Conservation (phyloP, 2,888 invertebrate species). For the Melanophora roralis region DNA sequence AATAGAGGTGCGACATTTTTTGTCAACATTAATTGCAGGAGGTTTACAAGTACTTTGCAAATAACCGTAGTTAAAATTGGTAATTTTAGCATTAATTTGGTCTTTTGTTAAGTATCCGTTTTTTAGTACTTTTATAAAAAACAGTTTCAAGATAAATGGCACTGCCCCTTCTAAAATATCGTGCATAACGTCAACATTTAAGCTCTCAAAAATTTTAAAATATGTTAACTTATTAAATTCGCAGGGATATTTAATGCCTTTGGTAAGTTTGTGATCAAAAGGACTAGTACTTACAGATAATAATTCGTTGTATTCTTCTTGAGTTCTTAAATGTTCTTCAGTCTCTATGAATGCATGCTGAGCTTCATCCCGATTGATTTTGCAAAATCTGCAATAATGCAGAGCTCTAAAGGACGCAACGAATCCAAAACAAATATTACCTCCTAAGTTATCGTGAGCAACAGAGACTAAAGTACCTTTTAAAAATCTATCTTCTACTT, state of each 20-base stretch:
- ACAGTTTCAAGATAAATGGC: too few relatives aligned
- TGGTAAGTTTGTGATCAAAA: slow-evolving; percentile 29
- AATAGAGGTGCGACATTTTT: too few relatives aligned
- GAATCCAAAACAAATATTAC: slow-evolving; percentile 38
- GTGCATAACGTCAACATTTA: too few relatives aligned
- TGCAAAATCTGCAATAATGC: slow-evolving; percentile 34
- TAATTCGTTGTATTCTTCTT: not conserved
- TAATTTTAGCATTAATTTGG: too few relatives aligned
- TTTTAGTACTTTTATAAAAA: slow-evolving; percentile 2
- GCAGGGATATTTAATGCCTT: not conserved
- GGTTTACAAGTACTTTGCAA: too few relatives aligned
- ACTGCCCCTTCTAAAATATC: too few relatives aligned
- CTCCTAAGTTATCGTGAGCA: slow-evolving; percentile 15
- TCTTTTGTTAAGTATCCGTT: too few relatives aligned
- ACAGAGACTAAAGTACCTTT: slow-evolving; percentile 21
- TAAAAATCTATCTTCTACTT: slow-evolving; percentile 15
- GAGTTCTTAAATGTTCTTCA: not conserved
- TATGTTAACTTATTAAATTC: slow-evolving; percentile 9
- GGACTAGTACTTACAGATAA: not conserved
- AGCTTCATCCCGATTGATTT: slow-evolving; percentile 21
- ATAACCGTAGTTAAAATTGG: too few relatives aligned
- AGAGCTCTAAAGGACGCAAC: slow-evolving; percentile 37
- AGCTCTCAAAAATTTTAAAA: slow-evolving; percentile 29
- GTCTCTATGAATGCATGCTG: slow-evolving; percentile 1
- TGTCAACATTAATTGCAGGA: too few relatives aligned